Evolutionary conservation across 2,797 vertebrate species (phyloP).

Genomic region (Salarias fasciatus): DNA sequence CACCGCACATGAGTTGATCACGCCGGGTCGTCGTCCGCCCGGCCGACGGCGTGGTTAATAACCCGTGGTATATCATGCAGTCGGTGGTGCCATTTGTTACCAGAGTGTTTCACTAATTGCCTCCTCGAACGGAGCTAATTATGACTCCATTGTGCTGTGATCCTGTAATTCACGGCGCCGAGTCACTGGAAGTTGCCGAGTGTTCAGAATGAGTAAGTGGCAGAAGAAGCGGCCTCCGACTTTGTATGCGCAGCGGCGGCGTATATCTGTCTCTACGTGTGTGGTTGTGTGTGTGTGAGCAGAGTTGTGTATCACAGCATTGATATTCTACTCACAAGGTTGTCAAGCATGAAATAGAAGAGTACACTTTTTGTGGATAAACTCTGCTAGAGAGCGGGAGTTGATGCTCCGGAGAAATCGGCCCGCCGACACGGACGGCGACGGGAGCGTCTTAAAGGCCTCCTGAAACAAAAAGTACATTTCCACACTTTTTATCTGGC

Average conservation of each 20-base stretch:
- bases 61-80: slow-evolving; percentile 52
- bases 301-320: slow-evolving; percentile 48
- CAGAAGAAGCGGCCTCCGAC: slow-evolving; percentile 12
- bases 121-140: slow-evolving; percentile 65
- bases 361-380: slow-evolving; percentile 61
- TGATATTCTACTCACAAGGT: slow-evolving; percentile 69
- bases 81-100: slow-evolving; percentile 55
- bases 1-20: slow-evolving; percentile 33
- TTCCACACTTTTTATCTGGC: no score
- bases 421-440: slow-evolving; percentile 36
- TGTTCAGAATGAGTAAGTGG: slow-evolving; percentile 50
- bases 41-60: slow-evolving; percentile 48
- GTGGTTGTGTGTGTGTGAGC: slow-evolving; percentile 28
- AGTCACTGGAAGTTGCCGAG: slow-evolving; percentile 47
- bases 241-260: slow-evolving; percentile 40
- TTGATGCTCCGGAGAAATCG: slow-evolving; percentile 57
- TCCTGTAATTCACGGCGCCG: slow-evolving; percentile 57
- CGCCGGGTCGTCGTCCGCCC: slow-evolving; percentile 29
- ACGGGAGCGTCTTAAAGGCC: slow-evolving; percentile 2
- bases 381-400: slow-evolving; percentile 54
- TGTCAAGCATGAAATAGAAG: slow-evolving; percentile 69
- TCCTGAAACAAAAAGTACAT: background rate
- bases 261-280: slow-evolving; percentile 23
- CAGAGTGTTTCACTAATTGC: slow-evolving; percentile 69
- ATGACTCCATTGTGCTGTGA: slow-evolving; percentile 69